Base-by-base conservation (phyloP, 2,888 invertebrate species). In the Kuschelorhynchus macadamiae region DNA sequence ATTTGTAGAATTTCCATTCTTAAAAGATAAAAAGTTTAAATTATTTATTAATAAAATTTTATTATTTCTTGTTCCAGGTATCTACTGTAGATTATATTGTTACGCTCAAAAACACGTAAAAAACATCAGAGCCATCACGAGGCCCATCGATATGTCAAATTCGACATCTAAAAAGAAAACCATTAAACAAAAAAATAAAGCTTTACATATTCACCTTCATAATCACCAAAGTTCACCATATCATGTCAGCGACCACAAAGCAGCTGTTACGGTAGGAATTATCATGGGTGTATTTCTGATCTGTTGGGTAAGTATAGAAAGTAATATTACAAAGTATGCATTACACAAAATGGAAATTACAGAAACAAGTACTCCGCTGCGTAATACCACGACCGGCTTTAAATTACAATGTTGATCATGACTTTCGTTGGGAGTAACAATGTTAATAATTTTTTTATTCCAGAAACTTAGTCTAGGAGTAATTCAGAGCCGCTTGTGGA, bases 81-180 rank as follows among this genome's bases (percentile, higher is more conserved):
- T 92, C 67, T 92, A 92, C 85, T 87, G 86, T 83, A 92, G 96
- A 78, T 89, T 99, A 70, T 99, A 98, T 86, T 93, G 96, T 84
- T 98, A 97, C 86, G 98, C 98, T 53, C 94, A 97, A 82, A 95
- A 96, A 81, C 98, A 99, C 85, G 98, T 98, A 17, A 93, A 95
- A 80, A 96, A 93, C 76, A 98, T 99, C 81, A 90, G 94, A 72
- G 95, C 95, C 4, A 92, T 95, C 44, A 95, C 95, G 42, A 88
- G 94, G 75, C 92, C 95, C 36, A 92, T 93, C 41, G 91, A 90
- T 76, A 82, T 89, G 71, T 89, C 90, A 17, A 88, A 89, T 74
- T 88, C 88, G 76, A 86, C 89, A 44, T 88, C 74, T 39, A 76
- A 75, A 14, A 82, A 81, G 70, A 87, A 85, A 71, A 86, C 85